Conservation (phyloP, 2,797 vertebrate species). For the Pseudotriccus pelzelni region DNA sequence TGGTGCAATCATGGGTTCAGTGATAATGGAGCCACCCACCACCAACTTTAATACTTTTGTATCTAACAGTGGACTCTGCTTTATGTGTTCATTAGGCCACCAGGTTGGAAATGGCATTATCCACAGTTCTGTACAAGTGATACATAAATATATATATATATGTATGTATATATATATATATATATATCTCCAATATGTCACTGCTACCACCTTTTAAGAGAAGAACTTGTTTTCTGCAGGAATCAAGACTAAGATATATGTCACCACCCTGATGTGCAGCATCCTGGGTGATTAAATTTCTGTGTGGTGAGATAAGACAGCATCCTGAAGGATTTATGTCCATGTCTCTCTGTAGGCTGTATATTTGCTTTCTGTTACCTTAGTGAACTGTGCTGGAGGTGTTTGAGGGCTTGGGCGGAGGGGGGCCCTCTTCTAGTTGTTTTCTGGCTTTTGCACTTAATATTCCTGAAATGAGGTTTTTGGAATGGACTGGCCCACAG, state of each 20-base stretch:
- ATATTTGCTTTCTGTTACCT: neutral
- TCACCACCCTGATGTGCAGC: neutral
- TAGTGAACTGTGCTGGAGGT: neutral
- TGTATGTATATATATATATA: too few species aligned
- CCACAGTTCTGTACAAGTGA: neutral
- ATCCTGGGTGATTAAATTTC: slow-evolving; percentile 48
- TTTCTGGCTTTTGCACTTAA: neutral
- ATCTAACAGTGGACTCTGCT: neutral
- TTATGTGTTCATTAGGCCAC: neutral
- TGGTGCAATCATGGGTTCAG: neutral
- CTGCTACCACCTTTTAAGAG: neutral
- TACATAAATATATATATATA: too few species aligned
- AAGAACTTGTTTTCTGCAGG: slow-evolving; percentile 8
- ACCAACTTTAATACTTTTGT: neutral
- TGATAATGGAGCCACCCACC: neutral
- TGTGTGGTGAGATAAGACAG: slow-evolving; percentile 32
- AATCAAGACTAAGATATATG: slow-evolving; percentile 12
- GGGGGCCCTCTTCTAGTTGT: neutral
- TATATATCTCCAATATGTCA: neutral
- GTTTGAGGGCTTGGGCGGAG: neutral
- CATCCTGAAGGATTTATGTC: slow-evolving; percentile 40
- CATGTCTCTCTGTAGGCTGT: neutral
- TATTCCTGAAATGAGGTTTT: neutral
- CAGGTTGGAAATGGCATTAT: neutral
- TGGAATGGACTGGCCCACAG: neutral